phyloP scores from a whole-genome alignment of 2,888 invertebrate genomes.

The Mimachlamys varia region DNA sequence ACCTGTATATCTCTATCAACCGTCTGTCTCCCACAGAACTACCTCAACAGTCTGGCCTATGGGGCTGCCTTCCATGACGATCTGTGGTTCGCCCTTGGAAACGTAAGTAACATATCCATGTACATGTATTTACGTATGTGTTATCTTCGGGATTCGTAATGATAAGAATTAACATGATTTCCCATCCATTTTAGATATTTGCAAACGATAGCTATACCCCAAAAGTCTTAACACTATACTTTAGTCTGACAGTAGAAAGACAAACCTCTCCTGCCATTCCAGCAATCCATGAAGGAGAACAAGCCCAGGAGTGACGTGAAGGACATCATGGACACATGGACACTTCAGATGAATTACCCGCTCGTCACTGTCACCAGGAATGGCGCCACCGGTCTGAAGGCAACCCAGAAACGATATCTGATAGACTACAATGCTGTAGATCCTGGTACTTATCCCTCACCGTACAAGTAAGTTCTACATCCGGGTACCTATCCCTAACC shows the following conservation, averaged over 20 bases:
- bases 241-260: background rate
- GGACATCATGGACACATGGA: conserved; percentile 78
- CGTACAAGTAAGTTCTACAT: conserved; percentile 57
- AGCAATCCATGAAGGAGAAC: conserved; percentile 57
- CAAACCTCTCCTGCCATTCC: background rate
- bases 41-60: conserved; percentile 86
- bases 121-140: background rate
- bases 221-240: too few species aligned
- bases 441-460: conserved; percentile 57
- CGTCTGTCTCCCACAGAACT: conserved; percentile 50
- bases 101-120: conserved; percentile 50
- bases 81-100: conserved; percentile 85
- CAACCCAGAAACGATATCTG: conserved; percentile 70
- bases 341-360: conserved; percentile 77
- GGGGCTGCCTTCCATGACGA: conserved; percentile 90
- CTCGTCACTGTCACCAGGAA: conserved; percentile 72
- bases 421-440: conserved; percentile 58
- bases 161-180: too few species aligned
- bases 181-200: too few species aligned
- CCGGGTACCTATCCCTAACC: background rate
- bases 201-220: too few species aligned
- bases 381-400: conserved; percentile 54
- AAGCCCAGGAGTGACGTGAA: conserved; percentile 62
- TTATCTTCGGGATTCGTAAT: too few species aligned
- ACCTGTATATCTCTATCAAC: too few species aligned